Base-by-base conservation (phyloP, 1,140 invertebrate species). In the Alviniconcha marisindica region DNA sequence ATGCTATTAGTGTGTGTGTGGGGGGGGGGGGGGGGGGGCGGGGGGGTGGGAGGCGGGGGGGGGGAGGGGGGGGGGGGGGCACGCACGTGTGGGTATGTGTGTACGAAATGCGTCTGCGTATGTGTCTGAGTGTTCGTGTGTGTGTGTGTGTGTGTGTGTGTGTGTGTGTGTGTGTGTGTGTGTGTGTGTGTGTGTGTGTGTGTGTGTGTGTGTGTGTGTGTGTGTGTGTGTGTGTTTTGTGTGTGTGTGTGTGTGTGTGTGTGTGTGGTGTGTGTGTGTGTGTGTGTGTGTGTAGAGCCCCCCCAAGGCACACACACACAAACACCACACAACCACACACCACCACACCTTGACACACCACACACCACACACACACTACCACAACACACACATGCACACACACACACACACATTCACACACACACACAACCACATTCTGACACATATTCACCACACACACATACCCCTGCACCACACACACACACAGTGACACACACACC, bases 131-230 rank as follows among this genome's bases (percentile, higher is more conserved):
- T 76, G 44, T 38, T 28, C 38, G 44, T 76, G 73, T 76, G 44
- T 76, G 73, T 76, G 44, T 76, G 73, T 76, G 44, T 76, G 73
- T 76, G 44, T 71, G 66, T 71, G 38, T 71, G 66, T 71, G 38
- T 71, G 66, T 71, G 38, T 71, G 66, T 71, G 38, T 15, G 66
- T 71, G 15, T 4, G 66, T 28, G 15, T 76, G 73, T 76, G 42
- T 42, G 36, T 2, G 38, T 18, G 36, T 10, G n/a, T 40, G 10
- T 40, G 38, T 38, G 40, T 33, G n/a, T 76, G 73, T 40, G 42
- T 76, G 73, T 15, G n/a, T 76, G 73, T 15, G 42, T 76, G 73
- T 28, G 38, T 76, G 31, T 42, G 42, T 76, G 73, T 76, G 28
- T 78, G 76, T 78, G 33, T 78, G 44, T 78, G 33, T 78, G 76